phyloP scores from a whole-genome alignment of 2,113 vertebrate genomes.

The Passer montanus region DNA sequence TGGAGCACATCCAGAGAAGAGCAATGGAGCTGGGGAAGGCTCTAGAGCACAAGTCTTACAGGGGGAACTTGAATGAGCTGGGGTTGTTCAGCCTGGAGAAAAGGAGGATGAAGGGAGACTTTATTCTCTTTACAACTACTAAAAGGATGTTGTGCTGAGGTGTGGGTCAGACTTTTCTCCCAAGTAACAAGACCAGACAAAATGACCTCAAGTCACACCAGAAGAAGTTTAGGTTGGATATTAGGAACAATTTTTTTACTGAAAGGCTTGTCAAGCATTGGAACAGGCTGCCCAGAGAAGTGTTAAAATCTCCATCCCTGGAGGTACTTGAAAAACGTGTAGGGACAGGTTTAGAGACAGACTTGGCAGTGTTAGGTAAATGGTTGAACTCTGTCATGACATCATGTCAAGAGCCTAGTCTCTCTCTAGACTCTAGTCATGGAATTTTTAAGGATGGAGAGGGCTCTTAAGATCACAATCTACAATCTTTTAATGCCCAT shows the following conservation, averaged over 20 bases:
- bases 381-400: not conserved
- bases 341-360: not conserved
- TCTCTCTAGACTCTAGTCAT: not conserved
- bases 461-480: not conserved
- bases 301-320: not conserved
- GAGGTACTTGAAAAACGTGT: not conserved
- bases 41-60: not conserved
- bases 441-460: not conserved
- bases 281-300: not conserved
- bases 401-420: not conserved
- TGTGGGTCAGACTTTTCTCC: not conserved
- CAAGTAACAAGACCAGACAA: not conserved
- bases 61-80: not conserved
- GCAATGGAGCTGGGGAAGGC: not conserved
- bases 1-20: not conserved
- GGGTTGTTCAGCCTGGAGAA: not conserved
- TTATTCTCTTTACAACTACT: not conserved
- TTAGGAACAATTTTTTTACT: not conserved
- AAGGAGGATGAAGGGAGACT: not conserved
- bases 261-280: not conserved
- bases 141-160: not conserved
- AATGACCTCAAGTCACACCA: not conserved
- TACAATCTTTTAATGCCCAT: not conserved
- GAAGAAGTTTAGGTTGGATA: not conserved
- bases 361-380: not conserved